Conservation (phyloP, 2,113 vertebrate species). For the Okapia johnstoni region DNA sequence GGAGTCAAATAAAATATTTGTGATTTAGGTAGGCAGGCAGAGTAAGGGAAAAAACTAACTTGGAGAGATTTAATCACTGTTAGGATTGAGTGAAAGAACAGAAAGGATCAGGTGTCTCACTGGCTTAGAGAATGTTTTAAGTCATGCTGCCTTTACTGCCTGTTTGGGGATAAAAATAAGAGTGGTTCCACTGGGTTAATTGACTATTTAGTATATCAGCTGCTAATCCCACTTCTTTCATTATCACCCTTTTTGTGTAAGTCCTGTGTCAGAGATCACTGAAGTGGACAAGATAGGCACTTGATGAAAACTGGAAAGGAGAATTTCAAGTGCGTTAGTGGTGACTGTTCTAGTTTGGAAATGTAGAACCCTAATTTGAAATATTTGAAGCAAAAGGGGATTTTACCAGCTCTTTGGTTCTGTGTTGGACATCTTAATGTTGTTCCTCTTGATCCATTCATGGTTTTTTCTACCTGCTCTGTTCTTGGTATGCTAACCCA, state of each 20-base stretch:
- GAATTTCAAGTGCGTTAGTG: not conserved
- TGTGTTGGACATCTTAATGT: not conserved
- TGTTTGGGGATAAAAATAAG: not conserved
- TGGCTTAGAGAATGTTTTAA: not conserved
- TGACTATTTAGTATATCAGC: not conserved
- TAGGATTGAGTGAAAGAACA: not conserved
- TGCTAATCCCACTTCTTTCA: not conserved
- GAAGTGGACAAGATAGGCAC: not conserved
- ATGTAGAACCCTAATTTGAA: not conserved
- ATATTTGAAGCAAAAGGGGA: not conserved
- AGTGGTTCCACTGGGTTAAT: not conserved
- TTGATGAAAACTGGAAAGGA: not conserved
- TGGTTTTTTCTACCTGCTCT: not conserved
- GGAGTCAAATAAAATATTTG: not conserved
- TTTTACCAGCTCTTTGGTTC: not conserved
- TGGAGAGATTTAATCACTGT: conserved; percentile 41
- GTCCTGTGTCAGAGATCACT: not conserved
- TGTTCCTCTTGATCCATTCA: accelerated
- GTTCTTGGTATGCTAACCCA: not conserved
- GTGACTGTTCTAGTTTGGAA: not conserved
- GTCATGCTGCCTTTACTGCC: not conserved
- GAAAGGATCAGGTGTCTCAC: not conserved
- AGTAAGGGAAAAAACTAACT: not conserved
- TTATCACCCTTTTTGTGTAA: not conserved
- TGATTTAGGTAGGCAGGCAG: not conserved